Percentiles rank a stretch among this genome's conserved stretches.
Evolutionary conservation across 2,888 invertebrate genomes (phyloP).

Genomic region (Zootermopsis nevadensis): DNA sequence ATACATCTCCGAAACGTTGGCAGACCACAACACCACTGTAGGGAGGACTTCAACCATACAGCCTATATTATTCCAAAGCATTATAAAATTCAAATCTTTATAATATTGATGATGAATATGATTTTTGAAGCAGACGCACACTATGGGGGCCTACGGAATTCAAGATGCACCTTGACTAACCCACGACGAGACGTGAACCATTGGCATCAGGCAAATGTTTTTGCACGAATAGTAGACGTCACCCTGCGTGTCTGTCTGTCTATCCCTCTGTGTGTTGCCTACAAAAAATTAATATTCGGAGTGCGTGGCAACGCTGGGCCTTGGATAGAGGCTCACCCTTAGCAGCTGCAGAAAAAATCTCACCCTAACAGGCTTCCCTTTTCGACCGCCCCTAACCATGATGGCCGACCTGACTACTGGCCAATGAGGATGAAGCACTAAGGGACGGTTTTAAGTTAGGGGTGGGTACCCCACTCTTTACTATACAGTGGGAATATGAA

Average conservation of each 20-base stretch:
- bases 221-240: not conserved
- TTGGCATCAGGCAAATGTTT: not conserved
- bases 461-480: constrained; percentile 17
- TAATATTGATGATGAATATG: too few relatives aligned
- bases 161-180: not conserved
- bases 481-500: constrained; percentile 24
- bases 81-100: too few relatives aligned
- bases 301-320: constrained; percentile 9
- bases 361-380: constrained; percentile 1
- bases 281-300: constrained; percentile 27
- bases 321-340: not conserved
- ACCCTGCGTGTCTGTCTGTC: not conserved
- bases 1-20: too few relatives aligned
- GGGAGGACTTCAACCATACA: too few relatives aligned
- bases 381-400: constrained; percentile 39
- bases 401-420: constrained; percentile 34
- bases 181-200: not conserved
- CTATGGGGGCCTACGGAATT: too few relatives aligned
- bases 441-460: constrained; percentile 18
- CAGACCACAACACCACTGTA: too few relatives aligned
- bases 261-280: too few relatives aligned
- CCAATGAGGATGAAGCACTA: constrained; percentile 38
- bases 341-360: not conserved
- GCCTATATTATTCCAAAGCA: too few relatives aligned
- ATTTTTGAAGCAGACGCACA: too few relatives aligned